Base-by-base conservation (phyloP, 2,797 vertebrate species). In the Enteromius mattozi region DNA sequence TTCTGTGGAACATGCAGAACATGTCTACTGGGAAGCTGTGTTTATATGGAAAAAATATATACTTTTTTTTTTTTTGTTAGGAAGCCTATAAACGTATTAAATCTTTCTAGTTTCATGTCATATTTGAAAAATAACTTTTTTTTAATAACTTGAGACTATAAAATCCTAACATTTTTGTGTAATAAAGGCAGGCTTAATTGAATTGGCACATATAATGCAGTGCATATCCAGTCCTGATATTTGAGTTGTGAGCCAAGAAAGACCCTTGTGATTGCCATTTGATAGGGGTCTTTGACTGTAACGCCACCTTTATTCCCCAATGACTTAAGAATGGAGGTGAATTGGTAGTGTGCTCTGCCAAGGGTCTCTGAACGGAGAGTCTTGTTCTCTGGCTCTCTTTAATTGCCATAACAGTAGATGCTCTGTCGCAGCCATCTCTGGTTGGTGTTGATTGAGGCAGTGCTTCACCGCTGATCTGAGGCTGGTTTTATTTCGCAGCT, bases 371-470 rank as follows among this genome's bases (percentile, higher is more conserved):
- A 89, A 87, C 86, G 61, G 82, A 80, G 80, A 86, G 77, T 82
- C 72, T 89, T 89, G 88, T 87, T 86, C 85, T 78, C 66, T 5
- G 66, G 76, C 78, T 65, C 78, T 72, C 86, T 89, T 89, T 89
- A 87, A 89, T 87, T 86, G 84, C 86, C 42, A 56, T 86, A 82
- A 89, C 86, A 89, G 83, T 85, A 81, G 76, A n/a, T 59, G 69
- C 80, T 84, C 86, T 89, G 87, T 87, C 66, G 30, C 54, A 54
- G 77, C 59, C 79, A 63, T 71, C 71, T 75, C 70, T 77, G 30
- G 40, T 30, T 37, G 69, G 40, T 66, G 86, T 24, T 87, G 86
- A 89, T 47, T 63, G 86, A 87, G 81, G 65, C 72, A 72, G 82
- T 83, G 84, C 81, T 85, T 87, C 81, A 81, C 79, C 82, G 45